These are phyloP conservation scores for Oconnorella tubifera DNA, from an alignment of 2,888 invertebrate genomes.

Conservation along the genomic window DNA sequence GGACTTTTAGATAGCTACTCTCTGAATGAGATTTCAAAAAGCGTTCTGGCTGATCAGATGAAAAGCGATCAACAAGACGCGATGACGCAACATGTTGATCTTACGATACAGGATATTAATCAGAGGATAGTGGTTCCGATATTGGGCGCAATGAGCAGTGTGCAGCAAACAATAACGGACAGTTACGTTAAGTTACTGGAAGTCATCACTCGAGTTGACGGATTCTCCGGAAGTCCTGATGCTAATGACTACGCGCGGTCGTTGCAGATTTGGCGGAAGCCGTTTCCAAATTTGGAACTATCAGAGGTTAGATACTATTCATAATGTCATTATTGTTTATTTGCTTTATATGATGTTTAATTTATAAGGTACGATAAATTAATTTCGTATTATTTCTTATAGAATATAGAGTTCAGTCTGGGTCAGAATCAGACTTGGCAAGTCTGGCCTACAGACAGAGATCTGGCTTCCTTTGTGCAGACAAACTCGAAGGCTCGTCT, in stretches of 20 bases:
- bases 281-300: slow-evolving; percentile 13
- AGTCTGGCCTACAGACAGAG: slow-evolving; percentile 17
- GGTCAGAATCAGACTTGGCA: slow-evolving; percentile 18
- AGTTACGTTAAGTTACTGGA: slow-evolving; percentile 5
- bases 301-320: too few species aligned
- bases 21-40: slow-evolving; percentile 5
- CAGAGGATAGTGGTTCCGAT: slow-evolving; percentile 15
- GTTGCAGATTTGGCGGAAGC: slow-evolving; percentile 20
- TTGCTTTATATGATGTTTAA: too few species aligned
- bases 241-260: slow-evolving; percentile 4
- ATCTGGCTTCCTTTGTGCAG: slow-evolving; percentile 6
- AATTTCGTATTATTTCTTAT: too few species aligned
- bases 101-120: slow-evolving; percentile 12
- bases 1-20: slow-evolving; percentile 9
- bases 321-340: too few species aligned
- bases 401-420: slow-evolving; percentile 9
- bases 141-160: not conserved
- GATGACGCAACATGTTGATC: slow-evolving; percentile 4
- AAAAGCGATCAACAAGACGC: not conserved
- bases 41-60: slow-evolving; percentile 4
- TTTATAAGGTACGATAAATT: too few species aligned
- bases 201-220: not conserved
- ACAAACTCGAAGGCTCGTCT: slow-evolving; percentile 1
- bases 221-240: not conserved
- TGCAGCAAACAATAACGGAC: slow-evolving; percentile 1